Conservation (phyloP, 64 coral and sea anemone genomes). For the Montipora capricornis region DNA sequence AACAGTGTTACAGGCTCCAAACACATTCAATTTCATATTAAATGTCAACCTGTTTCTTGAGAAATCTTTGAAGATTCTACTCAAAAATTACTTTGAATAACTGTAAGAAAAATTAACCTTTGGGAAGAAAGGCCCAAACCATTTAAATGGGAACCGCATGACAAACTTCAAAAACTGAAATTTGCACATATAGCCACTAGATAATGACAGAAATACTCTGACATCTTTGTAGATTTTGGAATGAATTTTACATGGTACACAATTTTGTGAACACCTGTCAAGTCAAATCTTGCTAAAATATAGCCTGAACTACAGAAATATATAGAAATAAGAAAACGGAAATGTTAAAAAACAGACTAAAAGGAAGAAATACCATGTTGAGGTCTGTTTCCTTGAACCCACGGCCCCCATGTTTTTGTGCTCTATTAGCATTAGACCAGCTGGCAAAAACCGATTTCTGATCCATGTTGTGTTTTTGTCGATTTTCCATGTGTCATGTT, state of each 20-base stretch:
- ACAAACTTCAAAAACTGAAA: not conserved
- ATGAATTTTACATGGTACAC: not conserved
- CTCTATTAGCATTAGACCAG: constrained; percentile 81
- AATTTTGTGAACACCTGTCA: not conserved
- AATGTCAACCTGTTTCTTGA: constrained; percentile 58
- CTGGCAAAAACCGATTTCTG: constrained; percentile 45
- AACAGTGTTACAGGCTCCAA: constrained; percentile 53
- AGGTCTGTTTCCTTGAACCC: constrained; percentile 78
- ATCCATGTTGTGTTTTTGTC: constrained; percentile 36
- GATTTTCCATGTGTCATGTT: constrained; percentile 72
- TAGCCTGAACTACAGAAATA: constrained; percentile 19
- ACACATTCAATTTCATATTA: constrained; percentile 76
- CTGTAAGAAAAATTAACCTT: not conserved
- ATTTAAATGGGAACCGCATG: not conserved
- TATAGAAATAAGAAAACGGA: not conserved
- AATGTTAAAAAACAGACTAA: constrained; percentile 19
- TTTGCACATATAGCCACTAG: constrained; percentile 6
- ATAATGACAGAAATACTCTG: constrained; percentile 9
- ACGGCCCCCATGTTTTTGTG: constrained; percentile 79
- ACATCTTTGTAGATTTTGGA: not conserved
- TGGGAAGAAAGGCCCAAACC: not conserved
- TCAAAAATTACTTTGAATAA: constrained; percentile 1
- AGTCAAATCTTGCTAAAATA: not conserved
- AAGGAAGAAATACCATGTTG: constrained; percentile 70
- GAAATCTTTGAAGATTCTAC: constrained; percentile 14